These are phyloP conservation scores for Lacerta viridis DNA, from an alignment of 2,797 vertebrate genomes.

Conservation along the genomic window DNA sequence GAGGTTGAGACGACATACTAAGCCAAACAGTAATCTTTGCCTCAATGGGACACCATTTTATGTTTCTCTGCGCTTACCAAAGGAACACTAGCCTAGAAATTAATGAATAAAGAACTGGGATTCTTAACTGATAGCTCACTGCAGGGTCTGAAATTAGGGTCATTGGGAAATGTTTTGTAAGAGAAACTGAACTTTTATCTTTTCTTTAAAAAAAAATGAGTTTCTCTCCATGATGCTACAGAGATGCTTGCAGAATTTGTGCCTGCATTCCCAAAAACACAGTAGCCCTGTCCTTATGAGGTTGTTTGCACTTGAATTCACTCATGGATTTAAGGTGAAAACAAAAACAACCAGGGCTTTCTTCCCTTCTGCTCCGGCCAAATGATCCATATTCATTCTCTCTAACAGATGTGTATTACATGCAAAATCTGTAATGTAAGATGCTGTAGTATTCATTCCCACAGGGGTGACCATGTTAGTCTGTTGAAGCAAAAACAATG, in stretches of 20 bases:
- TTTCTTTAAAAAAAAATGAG: neutral
- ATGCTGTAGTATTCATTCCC: no score
- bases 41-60: neutral
- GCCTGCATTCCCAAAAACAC: neutral
- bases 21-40: neutral
- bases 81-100: neutral
- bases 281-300: neutral
- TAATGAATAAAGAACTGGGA: neutral
- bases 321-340: neutral
- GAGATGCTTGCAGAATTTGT: neutral
- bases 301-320: conserved; percentile 6
- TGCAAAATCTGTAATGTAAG: no score
- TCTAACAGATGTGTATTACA: no score
- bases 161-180: neutral
- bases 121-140: neutral
- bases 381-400: no score
- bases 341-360: neutral
- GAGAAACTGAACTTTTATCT: neutral
- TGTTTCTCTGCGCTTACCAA: neutral
- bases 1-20: no score
- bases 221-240: neutral
- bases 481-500: no score
- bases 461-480: no score
- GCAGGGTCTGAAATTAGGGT: neutral
- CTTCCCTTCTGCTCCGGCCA: no score